Evolutionary conservation across 2,888 invertebrate species (phyloP).

Genomic region (Lamellibrachia columna): DNA sequence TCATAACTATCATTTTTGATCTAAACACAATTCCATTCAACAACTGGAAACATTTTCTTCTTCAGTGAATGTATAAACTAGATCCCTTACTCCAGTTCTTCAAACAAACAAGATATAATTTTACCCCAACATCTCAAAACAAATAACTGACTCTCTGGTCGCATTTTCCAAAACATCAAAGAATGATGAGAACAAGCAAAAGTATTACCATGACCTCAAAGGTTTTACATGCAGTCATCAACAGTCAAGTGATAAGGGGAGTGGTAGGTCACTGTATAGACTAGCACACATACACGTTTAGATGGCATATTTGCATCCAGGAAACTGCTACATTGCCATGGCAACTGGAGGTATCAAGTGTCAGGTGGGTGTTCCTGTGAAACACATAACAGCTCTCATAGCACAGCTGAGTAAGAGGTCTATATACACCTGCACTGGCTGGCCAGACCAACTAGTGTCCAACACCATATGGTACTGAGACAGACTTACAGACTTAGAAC

Average conservation of each 20-base stretch:
- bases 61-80: not conserved
- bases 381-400: not conserved
- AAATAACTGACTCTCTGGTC: too few species aligned
- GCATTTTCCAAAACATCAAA: not conserved
- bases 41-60: not conserved
- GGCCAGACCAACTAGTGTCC: not conserved
- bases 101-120: not conserved
- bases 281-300: not conserved
- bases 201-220: not conserved
- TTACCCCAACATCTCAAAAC: not conserved
- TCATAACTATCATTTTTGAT: not conserved
- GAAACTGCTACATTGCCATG: not conserved
- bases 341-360: not conserved
- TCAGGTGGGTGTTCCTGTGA: not conserved
- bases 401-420: not conserved
- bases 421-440: constrained; percentile 19
- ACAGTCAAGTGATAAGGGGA: not conserved
- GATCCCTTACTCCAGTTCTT: not conserved
- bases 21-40: not conserved
- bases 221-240: not conserved
- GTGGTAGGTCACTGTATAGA: not conserved
- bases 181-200: not conserved
- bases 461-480: not conserved
- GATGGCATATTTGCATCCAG: constrained; percentile 3
- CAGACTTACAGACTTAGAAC: not conserved